Conservation (phyloP, 2,888 invertebrate species). For the Automeris io region DNA sequence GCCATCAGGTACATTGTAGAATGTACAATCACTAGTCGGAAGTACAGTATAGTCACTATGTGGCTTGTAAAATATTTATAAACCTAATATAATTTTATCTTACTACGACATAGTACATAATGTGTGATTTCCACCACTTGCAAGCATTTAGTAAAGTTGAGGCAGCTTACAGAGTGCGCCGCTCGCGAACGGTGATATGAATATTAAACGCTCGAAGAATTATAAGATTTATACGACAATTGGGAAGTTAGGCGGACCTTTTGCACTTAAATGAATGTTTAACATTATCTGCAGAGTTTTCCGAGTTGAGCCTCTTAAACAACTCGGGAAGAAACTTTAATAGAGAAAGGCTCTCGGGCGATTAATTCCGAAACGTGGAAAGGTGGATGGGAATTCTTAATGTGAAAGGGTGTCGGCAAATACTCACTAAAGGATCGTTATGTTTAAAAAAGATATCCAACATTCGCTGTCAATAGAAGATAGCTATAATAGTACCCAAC, state of each 20-base stretch:
- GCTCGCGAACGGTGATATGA: constrained; percentile 58
- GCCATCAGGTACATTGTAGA: too few species aligned
- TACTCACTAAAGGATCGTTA: too few species aligned
- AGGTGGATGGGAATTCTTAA: constrained; percentile 69
- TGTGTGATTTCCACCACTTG: constrained; percentile 6
- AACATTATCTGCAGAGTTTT: constrained; percentile 73
- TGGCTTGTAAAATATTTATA: too few species aligned
- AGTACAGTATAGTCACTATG: too few species aligned
- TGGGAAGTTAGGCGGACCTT: constrained; percentile 54
- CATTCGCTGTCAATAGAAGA: too few species aligned
- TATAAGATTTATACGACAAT: constrained; percentile 72
- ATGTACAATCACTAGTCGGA: too few species aligned
- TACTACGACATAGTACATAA: not conserved
- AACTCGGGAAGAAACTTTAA: constrained; percentile 73
- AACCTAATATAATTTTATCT: not conserved
- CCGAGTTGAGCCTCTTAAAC: constrained; percentile 66
- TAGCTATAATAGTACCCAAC: too few species aligned
- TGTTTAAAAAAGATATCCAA: too few species aligned
- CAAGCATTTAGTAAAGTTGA: constrained; percentile 17
- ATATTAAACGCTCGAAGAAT: constrained; percentile 75
- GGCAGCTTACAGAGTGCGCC: constrained; percentile 23
- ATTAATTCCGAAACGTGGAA: constrained; percentile 69
- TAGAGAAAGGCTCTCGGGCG: constrained; percentile 69
- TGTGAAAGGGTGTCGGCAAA: constrained; percentile 57
- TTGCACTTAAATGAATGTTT: constrained; percentile 75